Evolutionary conservation across 2,797 vertebrate species (phyloP), one percentile per base, ranked within the genome.

Genomic region (Cossypha heuglini): DNA sequence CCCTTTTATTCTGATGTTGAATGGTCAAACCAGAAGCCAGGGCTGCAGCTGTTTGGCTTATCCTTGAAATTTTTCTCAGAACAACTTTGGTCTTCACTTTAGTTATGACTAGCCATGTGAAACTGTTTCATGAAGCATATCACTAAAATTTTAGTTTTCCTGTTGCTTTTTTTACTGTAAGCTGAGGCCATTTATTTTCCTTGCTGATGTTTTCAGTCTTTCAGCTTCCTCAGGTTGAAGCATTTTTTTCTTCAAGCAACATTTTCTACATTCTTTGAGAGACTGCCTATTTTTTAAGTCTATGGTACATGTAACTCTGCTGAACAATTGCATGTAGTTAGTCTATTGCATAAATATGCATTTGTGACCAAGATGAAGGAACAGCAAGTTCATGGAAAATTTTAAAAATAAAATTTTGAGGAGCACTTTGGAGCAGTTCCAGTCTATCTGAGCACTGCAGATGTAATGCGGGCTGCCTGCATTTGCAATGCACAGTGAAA

Each of bases 401-500:
- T 87, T 85, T 52, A 73, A 83, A 90, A 93, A 38, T 61, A 64
- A 28, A 24, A 84, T 81, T 90, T 40, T 71, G 86, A 82, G 72
- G 57, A 87, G 77, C 61, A 45, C 40, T 82, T 95, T 96, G 93
- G 95, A 94, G 92, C 63, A 29, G 57, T 91, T 96, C 88, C 94
- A 94, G 78, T 43, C 83, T 96, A 93, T 94, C 93, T 96, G 90
- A 93, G 92, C 67, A 58, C 61, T 94, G 90, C 94, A 96, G 92
- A 79, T 79, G 86, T 87, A 86, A 92, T 13, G 2, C 45, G 0
- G 45, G 63, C 92, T 96, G 90, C 78, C 61, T 89, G 49, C 84
- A 83, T 92, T 96, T 96, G 72, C 84, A 87, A 92, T 87, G 68
- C 91, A 66, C 72, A 55, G 92, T 83, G 87, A 77, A 92, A 94